Conservation (phyloP, 2,888 invertebrate genomes). For the Syrista parreyssii region DNA sequence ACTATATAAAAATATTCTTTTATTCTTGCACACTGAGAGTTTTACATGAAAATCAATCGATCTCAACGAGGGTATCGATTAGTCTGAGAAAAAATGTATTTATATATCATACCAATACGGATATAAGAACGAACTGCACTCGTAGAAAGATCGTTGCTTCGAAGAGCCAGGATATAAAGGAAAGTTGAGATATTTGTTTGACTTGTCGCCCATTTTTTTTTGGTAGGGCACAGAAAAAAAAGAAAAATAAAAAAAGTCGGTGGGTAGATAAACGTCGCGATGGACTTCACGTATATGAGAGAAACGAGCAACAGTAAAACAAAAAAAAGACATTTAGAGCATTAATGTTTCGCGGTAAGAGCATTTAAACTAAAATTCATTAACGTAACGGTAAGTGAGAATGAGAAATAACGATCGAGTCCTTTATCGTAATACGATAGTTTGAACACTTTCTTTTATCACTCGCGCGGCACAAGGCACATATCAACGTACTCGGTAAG, state of each 20-base stretch:
- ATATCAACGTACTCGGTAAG: conserved; percentile 10
- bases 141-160: neutral
- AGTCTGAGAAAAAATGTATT: neutral
- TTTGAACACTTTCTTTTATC: conserved; percentile 9
- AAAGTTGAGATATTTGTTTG: neutral
- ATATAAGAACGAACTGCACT: neutral
- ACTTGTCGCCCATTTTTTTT: neutral
- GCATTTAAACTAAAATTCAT: neutral
- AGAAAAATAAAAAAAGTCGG: neutral
- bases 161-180: neutral
- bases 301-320: neutral
- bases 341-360: conserved; percentile 20
- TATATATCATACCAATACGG: neutral
- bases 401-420: neutral
- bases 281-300: neutral
- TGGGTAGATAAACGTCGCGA: neutral
- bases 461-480: conserved; percentile 29
- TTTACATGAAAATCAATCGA: conserved; percentile 16
- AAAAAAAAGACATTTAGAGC: conserved; percentile 22
- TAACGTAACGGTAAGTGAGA: neutral
- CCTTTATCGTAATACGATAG: neutral
- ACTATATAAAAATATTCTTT: conserved; percentile 29
- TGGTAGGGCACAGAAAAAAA: neutral
- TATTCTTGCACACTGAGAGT: conserved; percentile 24
- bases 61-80: neutral